Conservation (phyloP, 1,140 invertebrate genomes). For the Bombyx mandarina region DNA sequence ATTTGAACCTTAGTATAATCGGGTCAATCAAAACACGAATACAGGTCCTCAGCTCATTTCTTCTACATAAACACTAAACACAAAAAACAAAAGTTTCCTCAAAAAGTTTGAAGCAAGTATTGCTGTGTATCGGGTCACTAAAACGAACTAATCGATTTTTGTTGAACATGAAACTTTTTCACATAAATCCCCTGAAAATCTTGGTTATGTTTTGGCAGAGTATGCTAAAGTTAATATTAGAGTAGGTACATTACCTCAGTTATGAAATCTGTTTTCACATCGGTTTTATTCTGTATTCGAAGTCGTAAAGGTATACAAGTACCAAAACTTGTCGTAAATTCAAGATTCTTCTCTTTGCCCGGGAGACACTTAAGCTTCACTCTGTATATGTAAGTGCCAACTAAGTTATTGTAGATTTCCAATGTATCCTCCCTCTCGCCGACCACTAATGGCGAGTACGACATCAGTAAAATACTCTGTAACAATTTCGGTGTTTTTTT, state of each 20-base stretch:
- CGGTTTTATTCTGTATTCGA: constrained; percentile 45
- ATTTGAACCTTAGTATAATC: too few relatives aligned
- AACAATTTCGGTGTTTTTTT: constrained; percentile 10
- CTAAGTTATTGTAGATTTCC: constrained; percentile 36
- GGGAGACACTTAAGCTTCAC: constrained; percentile 46
- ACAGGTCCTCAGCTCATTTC: too few relatives aligned
- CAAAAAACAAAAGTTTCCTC: too few relatives aligned
- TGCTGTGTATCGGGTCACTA: too few relatives aligned
- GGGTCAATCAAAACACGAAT: too few relatives aligned
- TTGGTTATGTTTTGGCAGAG: too few relatives aligned
- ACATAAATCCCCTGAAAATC: too few relatives aligned
- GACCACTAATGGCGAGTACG: constrained; percentile 50
- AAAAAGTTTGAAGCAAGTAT: too few relatives aligned
- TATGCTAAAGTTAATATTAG: too few relatives aligned
- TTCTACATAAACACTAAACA: too few relatives aligned
- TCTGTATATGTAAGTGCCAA: constrained; percentile 43
- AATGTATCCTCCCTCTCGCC: constrained; percentile 39
- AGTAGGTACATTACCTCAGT: constrained; percentile 12
- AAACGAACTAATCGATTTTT: too few relatives aligned
- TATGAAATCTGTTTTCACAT: constrained; percentile 32
- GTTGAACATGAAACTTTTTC: too few relatives aligned
- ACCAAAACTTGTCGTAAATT: constrained; percentile 37
- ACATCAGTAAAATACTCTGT: constrained; percentile 35
- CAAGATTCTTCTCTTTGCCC: constrained; percentile 47
- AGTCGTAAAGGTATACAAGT: constrained; percentile 36